Percentiles rank a stretch among this genome's conserved stretches.
Conservation (phyloP, 2,113 vertebrate species). For the Scomber japonicus region DNA sequence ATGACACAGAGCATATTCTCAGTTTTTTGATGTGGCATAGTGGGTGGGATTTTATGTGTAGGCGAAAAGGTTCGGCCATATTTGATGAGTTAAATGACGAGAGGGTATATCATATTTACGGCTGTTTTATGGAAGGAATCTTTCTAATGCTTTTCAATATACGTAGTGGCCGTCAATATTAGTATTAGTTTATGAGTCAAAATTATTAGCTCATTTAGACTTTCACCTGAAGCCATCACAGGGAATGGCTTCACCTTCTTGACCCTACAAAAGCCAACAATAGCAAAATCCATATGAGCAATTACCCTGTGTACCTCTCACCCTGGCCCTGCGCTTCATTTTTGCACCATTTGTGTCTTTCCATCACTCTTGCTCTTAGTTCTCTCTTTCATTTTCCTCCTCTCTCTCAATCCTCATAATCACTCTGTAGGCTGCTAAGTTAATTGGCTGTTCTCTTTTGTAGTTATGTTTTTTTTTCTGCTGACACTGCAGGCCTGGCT, state of each 20-base stretch:
- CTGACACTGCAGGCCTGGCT: constrained; percentile 42
- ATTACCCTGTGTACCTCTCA: constrained; percentile 67
- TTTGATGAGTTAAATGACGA: constrained; percentile 54
- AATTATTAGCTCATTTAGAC: constrained; percentile 74
- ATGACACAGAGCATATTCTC: constrained; percentile 42
- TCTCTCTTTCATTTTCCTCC: constrained; percentile 7
- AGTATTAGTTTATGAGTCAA: constrained; percentile 70
- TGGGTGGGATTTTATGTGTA: constrained; percentile 33
- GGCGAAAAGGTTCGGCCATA: constrained; percentile 27
- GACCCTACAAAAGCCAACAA: constrained; percentile 73
- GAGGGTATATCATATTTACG: constrained; percentile 71
- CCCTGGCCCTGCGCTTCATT: constrained; percentile 8
- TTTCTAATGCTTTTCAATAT: constrained; percentile 60
- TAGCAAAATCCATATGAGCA: constrained; percentile 77
- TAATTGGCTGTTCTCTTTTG: constrained; percentile 55
- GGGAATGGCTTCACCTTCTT: constrained; percentile 62
- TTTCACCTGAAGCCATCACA: constrained; percentile 64
- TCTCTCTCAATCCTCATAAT: constrained; percentile 14
- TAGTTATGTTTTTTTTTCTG: constrained; percentile 25
- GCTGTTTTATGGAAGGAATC: constrained; percentile 54
- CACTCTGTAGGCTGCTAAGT: constrained; percentile 22
- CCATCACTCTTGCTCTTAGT: constrained; percentile 29
- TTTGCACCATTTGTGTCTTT: constrained; percentile 43
- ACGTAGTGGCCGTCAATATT: constrained; percentile 60
- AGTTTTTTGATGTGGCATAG: constrained; percentile 35